These are phyloP conservation scores for Agrochola lota DNA, from an alignment of 2,888 invertebrate genomes.

Conservation along the genomic window DNA sequence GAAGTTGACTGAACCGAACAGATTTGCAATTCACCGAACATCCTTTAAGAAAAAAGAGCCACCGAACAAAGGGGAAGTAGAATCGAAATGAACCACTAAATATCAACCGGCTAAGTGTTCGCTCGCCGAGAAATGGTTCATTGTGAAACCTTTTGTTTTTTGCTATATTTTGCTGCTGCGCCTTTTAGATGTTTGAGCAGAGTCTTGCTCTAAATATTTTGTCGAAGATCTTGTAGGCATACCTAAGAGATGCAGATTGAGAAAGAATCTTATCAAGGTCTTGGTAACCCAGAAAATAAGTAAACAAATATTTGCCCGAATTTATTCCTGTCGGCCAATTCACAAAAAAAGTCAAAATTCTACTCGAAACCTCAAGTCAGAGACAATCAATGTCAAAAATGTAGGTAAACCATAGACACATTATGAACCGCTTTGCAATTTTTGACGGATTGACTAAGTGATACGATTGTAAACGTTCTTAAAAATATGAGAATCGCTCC, in stretches of 20 bases:
- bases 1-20: conserved; percentile 86
- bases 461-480: not conserved
- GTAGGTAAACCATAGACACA: too few species aligned
- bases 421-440: too few species aligned
- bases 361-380: too few species aligned
- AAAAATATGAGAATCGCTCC: too few species aligned
- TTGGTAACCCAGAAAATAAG: not conserved
- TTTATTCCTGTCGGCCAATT: not conserved
- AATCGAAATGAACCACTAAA: conserved; percentile 85
- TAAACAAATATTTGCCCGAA: not conserved
- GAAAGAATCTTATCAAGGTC: not conserved
- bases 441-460: too few species aligned
- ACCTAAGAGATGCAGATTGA: not conserved
- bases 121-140: conserved; percentile 63
- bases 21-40: conserved; percentile 89
- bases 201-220: conserved; percentile 8
- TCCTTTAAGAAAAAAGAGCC: conserved; percentile 85
- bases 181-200: conserved; percentile 21
- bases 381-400: not conserved
- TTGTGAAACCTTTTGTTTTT: conserved; percentile 65
- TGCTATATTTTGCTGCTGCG: conserved; percentile 43
- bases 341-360: not conserved
- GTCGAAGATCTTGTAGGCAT: not conserved
- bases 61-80: conserved; percentile 83
- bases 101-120: conserved; percentile 75